These are phyloP conservation scores for Slavum lentiscoides DNA, from an alignment of 2,888 invertebrate genomes.

Conservation along the genomic window DNA sequence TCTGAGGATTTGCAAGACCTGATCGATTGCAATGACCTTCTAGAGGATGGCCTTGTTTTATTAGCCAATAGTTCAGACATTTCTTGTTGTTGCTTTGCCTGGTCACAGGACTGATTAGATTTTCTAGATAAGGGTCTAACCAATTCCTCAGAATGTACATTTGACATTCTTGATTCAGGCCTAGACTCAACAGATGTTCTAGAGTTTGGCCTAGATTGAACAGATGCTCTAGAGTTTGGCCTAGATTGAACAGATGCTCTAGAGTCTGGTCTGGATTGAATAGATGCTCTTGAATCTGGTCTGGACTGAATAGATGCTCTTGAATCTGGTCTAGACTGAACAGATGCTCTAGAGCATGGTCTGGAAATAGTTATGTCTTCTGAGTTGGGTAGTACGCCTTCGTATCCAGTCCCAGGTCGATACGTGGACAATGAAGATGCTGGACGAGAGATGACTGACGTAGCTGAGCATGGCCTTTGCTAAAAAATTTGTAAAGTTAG, in stretches of 20 bases:
- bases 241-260: neutral
- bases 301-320: neutral
- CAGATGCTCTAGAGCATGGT: neutral
- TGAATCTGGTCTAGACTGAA: neutral
- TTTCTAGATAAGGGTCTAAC: neutral
- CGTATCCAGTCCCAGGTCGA: neutral
- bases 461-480: neutral
- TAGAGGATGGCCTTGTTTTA: neutral
- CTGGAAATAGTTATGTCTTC: neutral
- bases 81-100: neutral
- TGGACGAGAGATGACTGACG: neutral
- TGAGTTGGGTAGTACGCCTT: neutral
- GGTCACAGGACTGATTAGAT: neutral
- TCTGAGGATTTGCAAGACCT: neutral
- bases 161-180: neutral
- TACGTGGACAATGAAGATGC: conserved; percentile 3
- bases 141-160: neutral
- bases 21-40: neutral
- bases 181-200: neutral
- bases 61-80: neutral
- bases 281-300: neutral
- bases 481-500: neutral
- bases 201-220: neutral
- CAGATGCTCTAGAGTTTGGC: neutral
- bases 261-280: neutral